Conservation (phyloP, 1,140 invertebrate species). For the Microvelia longipes region DNA sequence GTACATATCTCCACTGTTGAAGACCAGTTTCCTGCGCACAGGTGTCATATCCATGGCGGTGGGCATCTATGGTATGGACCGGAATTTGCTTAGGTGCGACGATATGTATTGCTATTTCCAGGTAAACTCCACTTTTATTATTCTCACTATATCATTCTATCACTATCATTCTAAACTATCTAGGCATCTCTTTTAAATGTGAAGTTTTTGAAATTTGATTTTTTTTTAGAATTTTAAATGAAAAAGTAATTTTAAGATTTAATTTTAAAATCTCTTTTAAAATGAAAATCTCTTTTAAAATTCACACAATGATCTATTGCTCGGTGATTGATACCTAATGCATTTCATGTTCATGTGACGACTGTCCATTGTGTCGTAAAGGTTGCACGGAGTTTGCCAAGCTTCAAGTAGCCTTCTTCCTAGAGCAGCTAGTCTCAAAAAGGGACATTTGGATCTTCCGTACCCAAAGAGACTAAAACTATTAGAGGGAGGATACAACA, state of each 20-base stretch:
- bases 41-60: slow-evolving; percentile 42
- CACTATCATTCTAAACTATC: not conserved
- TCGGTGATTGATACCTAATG: not conserved
- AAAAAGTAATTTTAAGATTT: not conserved
- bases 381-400: too few species aligned
- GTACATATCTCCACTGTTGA: slow-evolving; percentile 41
- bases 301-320: not conserved
- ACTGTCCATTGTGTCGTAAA: too few species aligned
- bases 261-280: not conserved
- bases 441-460: too few species aligned
- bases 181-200: too few species aligned
- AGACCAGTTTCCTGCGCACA: slow-evolving; percentile 42
- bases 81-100: slow-evolving; percentile 37
- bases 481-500: too few species aligned
- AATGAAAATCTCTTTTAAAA: not conserved
- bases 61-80: slow-evolving; percentile 41
- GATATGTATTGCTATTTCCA: slow-evolving; percentile 26
- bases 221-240: not conserved
- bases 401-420: too few species aligned
- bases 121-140: not conserved
- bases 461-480: too few species aligned
- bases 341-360: too few species aligned
- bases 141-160: not conserved
- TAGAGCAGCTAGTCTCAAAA: too few species aligned
- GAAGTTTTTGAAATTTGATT: not conserved